A percentile compares a stretch with the other conserved stretches of the same genome.
These are phyloP conservation scores for Styela clava DNA, from an alignment of 23 tunicate genomes.

Conservation along the genomic window DNA sequence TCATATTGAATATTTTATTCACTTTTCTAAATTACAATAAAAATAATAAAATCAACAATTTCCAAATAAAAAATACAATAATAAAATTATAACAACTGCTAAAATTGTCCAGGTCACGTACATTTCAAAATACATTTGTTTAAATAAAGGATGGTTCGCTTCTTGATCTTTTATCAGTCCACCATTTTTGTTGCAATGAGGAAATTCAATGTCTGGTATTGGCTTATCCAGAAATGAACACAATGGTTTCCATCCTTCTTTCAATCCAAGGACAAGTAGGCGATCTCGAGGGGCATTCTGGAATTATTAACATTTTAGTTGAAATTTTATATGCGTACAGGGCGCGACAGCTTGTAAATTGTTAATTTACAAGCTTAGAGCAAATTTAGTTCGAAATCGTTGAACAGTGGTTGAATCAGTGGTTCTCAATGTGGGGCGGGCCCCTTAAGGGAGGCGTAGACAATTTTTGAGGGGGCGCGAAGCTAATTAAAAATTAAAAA, in stretches of 20 bases:
- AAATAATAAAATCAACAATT: not conserved
- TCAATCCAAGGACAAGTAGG: not conserved
- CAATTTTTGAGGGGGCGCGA: too few relatives aligned
- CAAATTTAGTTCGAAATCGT: too few relatives aligned
- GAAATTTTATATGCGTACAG: too few relatives aligned
- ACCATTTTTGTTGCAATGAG: constrained; percentile 12
- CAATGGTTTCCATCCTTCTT: constrained; percentile 13
- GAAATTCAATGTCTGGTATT: constrained; percentile 6
- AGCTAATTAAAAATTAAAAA: too few relatives aligned
- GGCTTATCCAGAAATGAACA: constrained; percentile 7
- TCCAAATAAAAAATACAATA: not conserved
- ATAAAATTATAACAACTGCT: not conserved
- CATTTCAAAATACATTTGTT: constrained; percentile 12
- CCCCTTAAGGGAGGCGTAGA: too few relatives aligned
- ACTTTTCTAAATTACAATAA: too few relatives aligned
- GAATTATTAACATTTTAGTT: too few relatives aligned
- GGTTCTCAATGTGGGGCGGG: too few relatives aligned
- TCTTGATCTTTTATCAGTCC: constrained; percentile 6
- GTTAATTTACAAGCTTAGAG: too few relatives aligned
- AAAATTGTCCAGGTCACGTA: not conserved
- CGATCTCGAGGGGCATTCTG: constrained; percentile 19
- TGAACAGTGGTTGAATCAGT: too few relatives aligned
- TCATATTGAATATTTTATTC: too few relatives aligned
- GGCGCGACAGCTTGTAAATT: too few relatives aligned
- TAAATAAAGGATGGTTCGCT: constrained; percentile 4